Conservation (phyloP, 2,797 vertebrate species). For the Helicolenus hilgendorfi region DNA sequence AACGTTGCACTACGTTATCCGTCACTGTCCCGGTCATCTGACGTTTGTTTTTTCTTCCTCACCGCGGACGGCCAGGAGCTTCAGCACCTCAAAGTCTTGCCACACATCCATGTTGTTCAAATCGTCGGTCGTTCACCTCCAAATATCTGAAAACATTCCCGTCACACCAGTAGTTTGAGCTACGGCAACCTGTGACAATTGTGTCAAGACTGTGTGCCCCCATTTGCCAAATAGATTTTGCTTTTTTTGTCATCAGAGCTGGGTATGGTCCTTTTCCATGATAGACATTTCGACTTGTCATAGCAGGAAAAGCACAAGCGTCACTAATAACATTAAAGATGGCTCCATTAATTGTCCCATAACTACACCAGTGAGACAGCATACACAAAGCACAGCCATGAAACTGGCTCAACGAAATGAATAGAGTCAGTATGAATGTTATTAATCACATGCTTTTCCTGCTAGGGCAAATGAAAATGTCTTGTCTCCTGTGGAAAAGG, state of each 20-base stretch:
- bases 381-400: background rate
- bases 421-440: background rate
- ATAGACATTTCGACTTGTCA: background rate
- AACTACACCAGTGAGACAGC: background rate
- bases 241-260: background rate
- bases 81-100: too few species aligned
- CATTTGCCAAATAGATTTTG: too few species aligned
- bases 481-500: background rate
- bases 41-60: too few species aligned
- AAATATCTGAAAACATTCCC: too few species aligned
- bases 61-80: too few species aligned
- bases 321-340: background rate
- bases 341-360: background rate
- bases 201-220: too few species aligned
- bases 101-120: too few species aligned
- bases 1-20: too few species aligned
- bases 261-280: background rate
- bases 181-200: too few species aligned
- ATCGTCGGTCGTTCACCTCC: fast-evolving
- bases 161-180: too few species aligned
- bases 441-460: background rate
- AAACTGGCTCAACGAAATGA: background rate
- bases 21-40: too few species aligned
- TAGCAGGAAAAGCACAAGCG: background rate
- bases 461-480: background rate